These are phyloP conservation scores for Taenaris catops DNA, from an alignment of 2,888 invertebrate species.

Conservation along the genomic window DNA sequence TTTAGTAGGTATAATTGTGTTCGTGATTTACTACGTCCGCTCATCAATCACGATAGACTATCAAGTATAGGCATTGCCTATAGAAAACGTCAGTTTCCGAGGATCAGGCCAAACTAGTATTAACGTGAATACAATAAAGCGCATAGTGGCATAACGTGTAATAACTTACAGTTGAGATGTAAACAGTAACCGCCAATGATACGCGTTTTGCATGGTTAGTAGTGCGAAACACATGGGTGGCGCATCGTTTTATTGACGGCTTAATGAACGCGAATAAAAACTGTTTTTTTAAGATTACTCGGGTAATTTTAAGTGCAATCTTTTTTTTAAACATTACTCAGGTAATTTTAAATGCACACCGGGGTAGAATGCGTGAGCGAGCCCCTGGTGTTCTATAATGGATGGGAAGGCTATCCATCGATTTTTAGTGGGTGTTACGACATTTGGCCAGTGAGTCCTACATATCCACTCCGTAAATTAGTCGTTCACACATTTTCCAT, in stretches of 20 bases:
- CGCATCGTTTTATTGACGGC: constrained; percentile 13
- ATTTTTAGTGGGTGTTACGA: no score
- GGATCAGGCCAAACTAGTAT: constrained; percentile 12
- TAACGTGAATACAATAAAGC: constrained; percentile 14
- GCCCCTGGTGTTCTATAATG: no score
- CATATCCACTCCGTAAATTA: no score
- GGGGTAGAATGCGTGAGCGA: no score
- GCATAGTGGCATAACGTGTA: constrained; percentile 11
- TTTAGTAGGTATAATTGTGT: constrained; percentile 21
- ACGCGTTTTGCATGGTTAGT: constrained; percentile 38
- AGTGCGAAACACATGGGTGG: constrained; percentile 36
- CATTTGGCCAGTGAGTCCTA: no score
- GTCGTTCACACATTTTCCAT: no score
- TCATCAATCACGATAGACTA: constrained; percentile 35
- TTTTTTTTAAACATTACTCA: no score
- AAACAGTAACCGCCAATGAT: constrained; percentile 35
- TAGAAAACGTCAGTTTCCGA: constrained; percentile 5
- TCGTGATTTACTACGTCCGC: constrained; percentile 24
- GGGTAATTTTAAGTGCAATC: no score
- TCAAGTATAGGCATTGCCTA: constrained; percentile 22
- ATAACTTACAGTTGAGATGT: constrained; percentile 10
- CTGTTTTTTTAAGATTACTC: no score
- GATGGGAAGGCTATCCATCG: no score
- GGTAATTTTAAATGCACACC: no score
- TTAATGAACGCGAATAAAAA: no score